Evolutionary conservation across 1,140 invertebrate species (phyloP).

Genomic region (Heliconius hermathena): DNA sequence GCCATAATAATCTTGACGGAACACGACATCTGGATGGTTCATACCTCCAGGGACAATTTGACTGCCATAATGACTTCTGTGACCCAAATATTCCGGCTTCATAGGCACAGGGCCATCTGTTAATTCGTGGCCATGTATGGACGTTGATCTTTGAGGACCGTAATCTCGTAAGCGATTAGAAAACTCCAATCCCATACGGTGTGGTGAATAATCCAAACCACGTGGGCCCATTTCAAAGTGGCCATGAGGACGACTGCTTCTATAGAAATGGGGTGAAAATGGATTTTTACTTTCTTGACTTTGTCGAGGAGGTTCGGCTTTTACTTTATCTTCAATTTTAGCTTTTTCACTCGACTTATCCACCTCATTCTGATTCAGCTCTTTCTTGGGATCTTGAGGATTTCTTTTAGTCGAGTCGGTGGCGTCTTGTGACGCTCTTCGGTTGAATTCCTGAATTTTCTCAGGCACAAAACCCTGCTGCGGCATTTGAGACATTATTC

Average conservation of each 20-base stretch:
- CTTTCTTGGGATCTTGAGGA: conserved; percentile 58
- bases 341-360: conserved; percentile 51
- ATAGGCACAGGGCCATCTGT: conserved; percentile 67
- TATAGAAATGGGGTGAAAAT: conserved; percentile 68
- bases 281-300: conserved; percentile 67
- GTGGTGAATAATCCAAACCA: conserved; percentile 77
- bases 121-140: conserved; percentile 78
- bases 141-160: conserved; percentile 74
- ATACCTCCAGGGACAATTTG: conserved; percentile 69
- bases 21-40: conserved; percentile 77
- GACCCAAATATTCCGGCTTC: conserved; percentile 69
- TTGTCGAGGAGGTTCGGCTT: conserved; percentile 51
- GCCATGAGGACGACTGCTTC: conserved; percentile 62
- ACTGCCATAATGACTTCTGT: conserved; percentile 67
- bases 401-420: conserved; percentile 51
- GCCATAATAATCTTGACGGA: conserved; percentile 74
- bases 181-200: conserved; percentile 71
- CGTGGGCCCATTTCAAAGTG: conserved; percentile 80
- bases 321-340: conserved; percentile 53
- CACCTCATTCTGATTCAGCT: conserved; percentile 56
- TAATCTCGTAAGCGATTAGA: conserved; percentile 69
- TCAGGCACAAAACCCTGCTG: conserved; percentile 76
- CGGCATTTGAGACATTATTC: conserved; percentile 72
- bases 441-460: conserved; percentile 76
- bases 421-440: conserved; percentile 67